A percentile compares a stretch with the other conserved stretches of the same genome.
Evolutionary conservation across 2,888 invertebrate species (phyloP).

Genomic region (Lepidonotus clava): DNA sequence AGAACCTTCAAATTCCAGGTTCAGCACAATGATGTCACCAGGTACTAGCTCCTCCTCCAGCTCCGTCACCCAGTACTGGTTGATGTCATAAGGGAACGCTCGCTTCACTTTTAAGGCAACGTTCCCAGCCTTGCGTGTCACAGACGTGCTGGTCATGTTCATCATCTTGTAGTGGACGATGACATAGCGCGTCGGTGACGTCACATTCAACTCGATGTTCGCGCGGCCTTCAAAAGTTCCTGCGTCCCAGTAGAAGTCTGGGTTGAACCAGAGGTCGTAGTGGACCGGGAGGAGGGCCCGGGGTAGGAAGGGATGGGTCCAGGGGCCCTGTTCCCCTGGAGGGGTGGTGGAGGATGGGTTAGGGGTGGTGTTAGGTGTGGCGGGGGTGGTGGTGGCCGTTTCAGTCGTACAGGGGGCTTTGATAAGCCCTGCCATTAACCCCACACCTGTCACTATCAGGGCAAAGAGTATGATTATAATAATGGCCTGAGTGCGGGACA

Average conservation of each 20-base stretch:
- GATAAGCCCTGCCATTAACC: slow-evolving; percentile 57
- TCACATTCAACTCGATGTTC: slow-evolving; percentile 76
- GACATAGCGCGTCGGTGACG: slow-evolving; percentile 75
- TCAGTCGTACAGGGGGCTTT: not conserved
- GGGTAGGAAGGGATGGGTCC: slow-evolving; percentile 82
- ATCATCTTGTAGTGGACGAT: slow-evolving; percentile 85
- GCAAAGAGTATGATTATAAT: slow-evolving; percentile 27
- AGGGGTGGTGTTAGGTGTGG: not conserved
- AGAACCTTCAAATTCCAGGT: slow-evolving; percentile 85
- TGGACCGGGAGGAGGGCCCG: slow-evolving; percentile 84
- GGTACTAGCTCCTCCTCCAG: slow-evolving; percentile 67
- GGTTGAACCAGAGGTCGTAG: slow-evolving; percentile 86
- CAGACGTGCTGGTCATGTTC: slow-evolving; percentile 81
- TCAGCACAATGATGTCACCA: slow-evolving; percentile 78
- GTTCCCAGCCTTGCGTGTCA: slow-evolving; percentile 65
- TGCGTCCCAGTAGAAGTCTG: slow-evolving; percentile 83
- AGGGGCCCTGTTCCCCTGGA: slow-evolving; percentile 55
- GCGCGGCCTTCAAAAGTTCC: slow-evolving; percentile 83
- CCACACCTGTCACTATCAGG: slow-evolving; percentile 46
- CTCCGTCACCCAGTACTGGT: slow-evolving; percentile 81
- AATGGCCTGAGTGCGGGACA: slow-evolving; percentile 27
- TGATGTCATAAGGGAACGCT: slow-evolving; percentile 77
- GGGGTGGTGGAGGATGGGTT: not conserved
- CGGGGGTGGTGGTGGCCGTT: not conserved
- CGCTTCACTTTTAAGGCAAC: slow-evolving; percentile 38